Evolutionary conservation across 2,113 vertebrate genomes (phyloP).

Genomic region (Archocentrus centrarchus): DNA sequence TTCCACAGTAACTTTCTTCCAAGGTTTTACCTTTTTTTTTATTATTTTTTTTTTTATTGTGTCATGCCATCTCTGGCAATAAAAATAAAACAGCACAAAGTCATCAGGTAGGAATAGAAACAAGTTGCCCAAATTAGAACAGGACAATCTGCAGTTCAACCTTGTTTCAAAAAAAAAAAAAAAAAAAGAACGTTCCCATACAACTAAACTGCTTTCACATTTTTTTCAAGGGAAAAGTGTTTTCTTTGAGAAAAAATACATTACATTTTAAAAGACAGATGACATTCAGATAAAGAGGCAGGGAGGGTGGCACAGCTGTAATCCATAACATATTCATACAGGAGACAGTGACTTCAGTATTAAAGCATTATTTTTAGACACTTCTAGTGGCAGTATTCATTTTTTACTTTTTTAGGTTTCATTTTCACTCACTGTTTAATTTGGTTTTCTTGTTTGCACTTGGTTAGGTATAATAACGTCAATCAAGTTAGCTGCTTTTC

Average conservation of each 20-base stretch:
- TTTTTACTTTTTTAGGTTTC: not conserved
- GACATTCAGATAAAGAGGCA: not conserved
- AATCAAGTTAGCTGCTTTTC: not conserved
- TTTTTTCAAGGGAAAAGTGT: not conserved
- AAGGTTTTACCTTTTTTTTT: not conserved
- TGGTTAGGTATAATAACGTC: not conserved
- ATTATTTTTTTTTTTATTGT: not conserved
- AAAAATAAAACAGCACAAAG: not conserved
- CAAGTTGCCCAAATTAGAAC: constrained; percentile 1
- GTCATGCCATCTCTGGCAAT: not conserved
- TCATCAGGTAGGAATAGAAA: not conserved
- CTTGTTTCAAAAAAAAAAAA: not conserved
- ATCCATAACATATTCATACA: not conserved
- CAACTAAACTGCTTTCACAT: not conserved
- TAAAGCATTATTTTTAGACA: not conserved
- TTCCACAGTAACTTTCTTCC: not conserved
- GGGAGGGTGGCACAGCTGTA: not conserved
- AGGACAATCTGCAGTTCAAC: not conserved
- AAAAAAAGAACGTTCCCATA: not conserved
- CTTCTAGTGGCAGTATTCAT: not conserved
- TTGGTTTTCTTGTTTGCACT: not conserved
- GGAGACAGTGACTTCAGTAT: not conserved
- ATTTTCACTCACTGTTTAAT: too few relatives aligned
- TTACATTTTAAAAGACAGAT: not conserved
- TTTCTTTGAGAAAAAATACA: not conserved